Evolutionary conservation across 2,797 vertebrate genomes (phyloP), one percentile per base, ranked within the genome.

Genomic region (Oryzias sinensis): DNA sequence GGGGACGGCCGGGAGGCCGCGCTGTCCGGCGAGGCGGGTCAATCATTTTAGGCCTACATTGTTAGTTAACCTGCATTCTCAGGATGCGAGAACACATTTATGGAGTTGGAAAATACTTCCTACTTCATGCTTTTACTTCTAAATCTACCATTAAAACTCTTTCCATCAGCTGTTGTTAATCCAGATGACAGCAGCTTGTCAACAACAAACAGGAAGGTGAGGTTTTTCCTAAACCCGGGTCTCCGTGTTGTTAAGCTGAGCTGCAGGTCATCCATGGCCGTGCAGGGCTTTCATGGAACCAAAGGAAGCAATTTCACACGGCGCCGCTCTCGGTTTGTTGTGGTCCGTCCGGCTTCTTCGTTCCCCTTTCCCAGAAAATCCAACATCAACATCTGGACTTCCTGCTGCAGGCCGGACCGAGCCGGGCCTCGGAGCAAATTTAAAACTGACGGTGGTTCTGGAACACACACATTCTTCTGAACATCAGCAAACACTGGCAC

Each of bases 361-460:
- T 54, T 44, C 54, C 33, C 46, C 1, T 53, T 77, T 86, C 77
- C 69, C 80, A 74, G 49, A 79, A 48, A 68, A 33, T 65, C 76
- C 74, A 84, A 72, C 68, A 29, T 78, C 79, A 84, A 83, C 80
- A 79, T 78, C 68, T 73, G 47, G 1, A 78, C 78, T 82, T 89
- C 84, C 84, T 84, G 84, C 83, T 85, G 79, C 77, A 70, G 55
- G 81, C 66, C 42, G 14, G 20, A 46, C 43, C 49, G 41, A 62
- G 67, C 41, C 74, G 29, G 65, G 53, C 77, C 61, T 56, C 53
- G 2, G 74, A 60, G 68, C 65, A 55, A 16, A 68, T 74, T 67
- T 76, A 76, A 78, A 68, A 70, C 54, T 57, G 66, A 42, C 47
- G 41, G 43, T 13, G 11, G 52, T 53, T 49, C 52, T 62, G 70